Percentiles rank a stretch among this genome's conserved stretches.
Conservation (phyloP, 2,888 invertebrate genomes). For the Cetonia aurata region DNA sequence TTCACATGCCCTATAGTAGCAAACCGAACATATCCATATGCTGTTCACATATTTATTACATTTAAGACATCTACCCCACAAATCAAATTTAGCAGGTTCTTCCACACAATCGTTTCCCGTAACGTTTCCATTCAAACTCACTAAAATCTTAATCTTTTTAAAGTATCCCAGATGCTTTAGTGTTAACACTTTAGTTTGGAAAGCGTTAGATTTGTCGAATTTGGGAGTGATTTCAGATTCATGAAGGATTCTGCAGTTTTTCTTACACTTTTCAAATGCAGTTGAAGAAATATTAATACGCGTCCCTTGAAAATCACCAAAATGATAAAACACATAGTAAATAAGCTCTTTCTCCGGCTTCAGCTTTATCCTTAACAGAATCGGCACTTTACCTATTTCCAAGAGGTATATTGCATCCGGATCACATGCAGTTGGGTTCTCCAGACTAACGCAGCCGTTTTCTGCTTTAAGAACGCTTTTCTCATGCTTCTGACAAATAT, state of each 20-base stretch:
- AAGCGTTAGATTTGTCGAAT: no score
- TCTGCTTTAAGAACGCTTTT: not conserved
- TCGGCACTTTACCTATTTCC: not conserved
- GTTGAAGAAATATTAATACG: not conserved
- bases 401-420: not conserved
- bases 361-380: not conserved
- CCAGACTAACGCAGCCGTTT: not conserved
- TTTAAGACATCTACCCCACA: no score
- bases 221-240: no score
- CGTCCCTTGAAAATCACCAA: not conserved
- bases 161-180: no score
- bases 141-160: no score
- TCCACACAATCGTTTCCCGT: no score
- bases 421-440: not conserved
- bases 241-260: not conserved
- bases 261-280: not conserved
- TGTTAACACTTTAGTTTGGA: no score
- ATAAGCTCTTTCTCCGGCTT: not conserved
- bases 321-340: not conserved
- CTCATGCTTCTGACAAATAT: not conserved
- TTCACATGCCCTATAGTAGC: no score
- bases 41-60: no score
- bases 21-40: no score
- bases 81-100: no score
- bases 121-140: no score